Evolutionary conservation across 1,140 invertebrate genomes (phyloP), one percentile per base, ranked within the genome.

Genomic region (Lordiphosa mommai): DNA sequence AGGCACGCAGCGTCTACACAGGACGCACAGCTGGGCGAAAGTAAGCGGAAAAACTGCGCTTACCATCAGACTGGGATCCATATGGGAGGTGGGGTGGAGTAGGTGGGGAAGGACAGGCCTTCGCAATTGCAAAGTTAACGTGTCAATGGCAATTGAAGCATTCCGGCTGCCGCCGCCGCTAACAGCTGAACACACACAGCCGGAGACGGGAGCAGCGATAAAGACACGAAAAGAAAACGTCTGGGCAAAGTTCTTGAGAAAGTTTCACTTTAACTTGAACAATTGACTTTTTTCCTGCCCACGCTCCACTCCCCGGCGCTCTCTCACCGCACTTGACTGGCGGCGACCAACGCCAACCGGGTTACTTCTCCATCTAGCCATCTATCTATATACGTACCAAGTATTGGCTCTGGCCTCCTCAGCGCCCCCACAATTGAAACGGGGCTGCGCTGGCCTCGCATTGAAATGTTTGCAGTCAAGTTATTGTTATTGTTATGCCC

Each of bases 401-500:
- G 40, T 13, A 43, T 43, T 47, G 29, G 27, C 34, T 27, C 5
- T 53, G 34, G 53, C 53, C 53, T 49, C 43, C 49, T 57, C 33
- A 47, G 27, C 29, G 29, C 44, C 63, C 50, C 50, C 29, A 48
- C 77, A 84, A 84, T 84, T 70, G 77, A 51, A 77, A 85, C 79
- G 79, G 72, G 76, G 77, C 63, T 60, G 79, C 67, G 51, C 68
- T 61, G 34, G 58, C 71, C 76, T 61, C 61, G 51, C 68, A 82
- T 82, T 82, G 77, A 82, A 82, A 82, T 82, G 77, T 84, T 84
- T 84, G 77, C 77, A 68, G 51, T 50, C 61, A 82, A 82, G 77
- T 84, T 82, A 82, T 82, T 82, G 77, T 82, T 82, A 82, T 84
- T 82, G 77, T 82, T 82, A 82, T 82, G 76, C 52, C 46, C 55